Evolutionary conservation across 2,888 invertebrate genomes (phyloP).

Genomic region (Azorinus chamasolen): DNA sequence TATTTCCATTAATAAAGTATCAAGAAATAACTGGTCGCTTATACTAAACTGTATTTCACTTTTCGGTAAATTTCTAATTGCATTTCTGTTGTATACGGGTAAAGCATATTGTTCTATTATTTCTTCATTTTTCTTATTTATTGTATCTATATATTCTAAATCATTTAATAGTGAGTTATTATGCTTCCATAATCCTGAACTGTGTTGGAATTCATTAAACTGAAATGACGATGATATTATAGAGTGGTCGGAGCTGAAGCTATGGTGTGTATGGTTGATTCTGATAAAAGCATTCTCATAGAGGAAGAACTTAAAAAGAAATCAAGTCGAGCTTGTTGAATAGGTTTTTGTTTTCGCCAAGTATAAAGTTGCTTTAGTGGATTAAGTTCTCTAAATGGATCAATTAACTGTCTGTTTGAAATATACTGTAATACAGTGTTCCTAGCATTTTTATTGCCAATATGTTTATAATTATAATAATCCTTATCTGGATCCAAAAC

Average conservation of each 20-base stretch:
- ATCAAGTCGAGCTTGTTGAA: constrained; percentile 43
- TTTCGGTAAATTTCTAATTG: constrained; percentile 4
- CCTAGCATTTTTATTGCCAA: constrained; percentile 21
- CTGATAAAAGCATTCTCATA: constrained; percentile 8
- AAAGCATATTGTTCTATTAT: too few species aligned
- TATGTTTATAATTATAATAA: constrained; percentile 18
- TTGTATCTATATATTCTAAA: constrained; percentile 25
- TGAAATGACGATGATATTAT: constrained; percentile 8
- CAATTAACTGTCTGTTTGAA: constrained; percentile 6
- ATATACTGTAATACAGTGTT: constrained; percentile 11
- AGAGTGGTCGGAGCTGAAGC: constrained; percentile 44
- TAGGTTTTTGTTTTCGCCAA: constrained; percentile 34
- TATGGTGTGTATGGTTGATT: constrained; percentile 9
- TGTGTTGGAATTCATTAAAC: constrained; percentile 20
- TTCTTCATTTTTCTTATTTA: too few species aligned
- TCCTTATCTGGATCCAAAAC: constrained; percentile 19
- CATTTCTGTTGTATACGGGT: too few species aligned
- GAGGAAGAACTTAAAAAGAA: constrained; percentile 26
- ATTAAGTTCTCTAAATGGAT: constrained; percentile 30
- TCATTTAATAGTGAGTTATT: constrained; percentile 36
- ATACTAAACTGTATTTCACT: constrained; percentile 29
- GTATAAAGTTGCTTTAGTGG: constrained; percentile 16
- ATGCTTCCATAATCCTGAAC: constrained; percentile 34
- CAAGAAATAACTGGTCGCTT: constrained; percentile 18
- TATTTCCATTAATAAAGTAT: constrained; percentile 16